phyloP scores from a whole-genome alignment of 92 coral and sea anemone species.

The Bergia puertoricense region DNA sequence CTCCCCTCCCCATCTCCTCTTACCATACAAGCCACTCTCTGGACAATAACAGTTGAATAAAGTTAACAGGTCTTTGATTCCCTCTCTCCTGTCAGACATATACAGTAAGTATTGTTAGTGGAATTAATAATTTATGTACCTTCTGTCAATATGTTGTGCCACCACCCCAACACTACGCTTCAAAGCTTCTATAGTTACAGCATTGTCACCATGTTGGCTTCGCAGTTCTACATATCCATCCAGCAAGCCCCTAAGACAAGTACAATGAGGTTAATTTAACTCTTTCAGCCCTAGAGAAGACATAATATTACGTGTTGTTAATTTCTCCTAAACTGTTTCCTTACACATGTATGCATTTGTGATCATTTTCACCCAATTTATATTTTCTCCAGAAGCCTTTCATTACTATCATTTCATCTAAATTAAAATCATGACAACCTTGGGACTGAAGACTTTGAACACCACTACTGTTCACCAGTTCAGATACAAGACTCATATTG shows the following conservation, averaged over 20 bases:
- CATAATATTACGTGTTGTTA: background rate
- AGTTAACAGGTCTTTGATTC: background rate
- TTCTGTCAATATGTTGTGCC: conserved; percentile 6
- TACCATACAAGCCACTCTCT: too few species aligned
- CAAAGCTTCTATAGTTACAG: conserved; percentile 12
- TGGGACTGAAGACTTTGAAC: background rate
- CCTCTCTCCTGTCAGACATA: background rate
- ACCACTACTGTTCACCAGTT: background rate
- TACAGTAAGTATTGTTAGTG: background rate
- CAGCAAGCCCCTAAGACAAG: conserved; percentile 15
- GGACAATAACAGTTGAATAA: too few species aligned
- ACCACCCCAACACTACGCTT: background rate
- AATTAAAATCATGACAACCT: background rate
- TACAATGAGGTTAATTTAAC: background rate
- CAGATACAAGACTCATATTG: conserved; percentile 27
- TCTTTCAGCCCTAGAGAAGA: too few species aligned
- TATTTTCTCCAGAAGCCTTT: background rate
- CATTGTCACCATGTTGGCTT: background rate
- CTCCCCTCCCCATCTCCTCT: too few species aligned
- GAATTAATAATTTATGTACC: background rate
- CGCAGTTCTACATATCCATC: conserved; percentile 22
- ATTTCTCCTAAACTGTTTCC: background rate
- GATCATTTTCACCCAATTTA: background rate
- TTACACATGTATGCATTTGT: background rate
- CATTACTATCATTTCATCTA: too few species aligned